These are phyloP conservation scores for Meganola albula DNA, from an alignment of 2,888 invertebrate species.

Conservation along the genomic window DNA sequence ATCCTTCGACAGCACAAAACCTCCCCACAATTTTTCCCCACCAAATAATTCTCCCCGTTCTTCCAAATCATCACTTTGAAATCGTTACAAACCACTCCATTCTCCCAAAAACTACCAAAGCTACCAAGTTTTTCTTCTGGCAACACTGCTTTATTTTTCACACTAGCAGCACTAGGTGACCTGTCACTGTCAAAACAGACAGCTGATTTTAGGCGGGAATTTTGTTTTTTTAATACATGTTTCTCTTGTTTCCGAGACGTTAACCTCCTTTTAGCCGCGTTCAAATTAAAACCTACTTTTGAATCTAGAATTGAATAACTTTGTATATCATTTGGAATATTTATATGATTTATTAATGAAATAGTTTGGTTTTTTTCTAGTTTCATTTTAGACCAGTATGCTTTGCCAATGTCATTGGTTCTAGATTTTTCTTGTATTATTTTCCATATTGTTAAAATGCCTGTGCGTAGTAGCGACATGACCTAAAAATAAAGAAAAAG, in stretches of 20 bases:
- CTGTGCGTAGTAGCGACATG: conserved; percentile 51
- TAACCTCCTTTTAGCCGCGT: conserved; percentile 52
- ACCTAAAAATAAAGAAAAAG: conserved; percentile 40
- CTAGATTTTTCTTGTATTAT: conserved; percentile 54
- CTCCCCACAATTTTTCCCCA: conserved; percentile 60
- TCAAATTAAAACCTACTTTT: conserved; percentile 45
- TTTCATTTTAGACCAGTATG: conserved; percentile 59
- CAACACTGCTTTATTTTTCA: conserved; percentile 32
- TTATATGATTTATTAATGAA: conserved; percentile 41
- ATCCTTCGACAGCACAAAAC: conserved; percentile 50
- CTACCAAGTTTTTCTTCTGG: conserved; percentile 38
- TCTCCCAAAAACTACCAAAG: conserved; percentile 46
- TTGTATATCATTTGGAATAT: conserved; percentile 23
- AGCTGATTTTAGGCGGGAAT: conserved; percentile 45
- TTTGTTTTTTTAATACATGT: conserved; percentile 26
- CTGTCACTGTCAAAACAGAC: conserved; percentile 42
- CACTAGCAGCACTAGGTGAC: conserved; percentile 49
- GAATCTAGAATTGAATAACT: conserved; percentile 12
- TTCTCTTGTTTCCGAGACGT: conserved; percentile 43
- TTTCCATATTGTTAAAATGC: conserved; percentile 57
- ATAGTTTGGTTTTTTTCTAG: conserved; percentile 52
- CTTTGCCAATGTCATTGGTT: conserved; percentile 50
- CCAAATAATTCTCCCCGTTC: conserved; percentile 46
- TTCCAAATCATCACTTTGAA: conserved; percentile 50
- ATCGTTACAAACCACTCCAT: conserved; percentile 48